Base-by-base conservation (phyloP, 2,888 invertebrate genomes). In the Sphinx pinastri region DNA sequence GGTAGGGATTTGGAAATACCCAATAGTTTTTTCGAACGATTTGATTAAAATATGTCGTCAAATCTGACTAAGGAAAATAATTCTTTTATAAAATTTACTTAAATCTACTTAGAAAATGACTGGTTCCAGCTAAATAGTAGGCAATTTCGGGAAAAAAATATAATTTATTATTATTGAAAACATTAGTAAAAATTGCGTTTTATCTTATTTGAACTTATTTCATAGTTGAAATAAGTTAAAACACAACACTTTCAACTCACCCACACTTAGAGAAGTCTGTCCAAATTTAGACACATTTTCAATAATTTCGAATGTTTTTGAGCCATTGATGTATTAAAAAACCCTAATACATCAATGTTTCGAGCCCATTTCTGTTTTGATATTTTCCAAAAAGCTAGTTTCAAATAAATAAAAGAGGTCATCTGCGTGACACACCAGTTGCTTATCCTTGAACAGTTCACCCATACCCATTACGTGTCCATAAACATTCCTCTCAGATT, bases 241-340 rank as follows among this genome's bases (percentile, higher is more conserved):
- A 47, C 8, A 16, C 16, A 54, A 19, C 16, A 8, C 7, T 55
- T 58, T 25, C 25, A 25, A 68, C 25, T 68, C 10, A 73, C 70
- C n/a, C n/a, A n/a, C n/a, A 68, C 58, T 45, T 71, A 0, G 90
- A 90, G 63, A 91, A 91, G 71, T 91, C 89, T 0, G 91, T 89
- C 89, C 89, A 92, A n/a, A 92, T 14, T 74, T 87, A 0, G 84
- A 85, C 0, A 88, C 77, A 55, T 75, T 83, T 0, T 89, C 77
- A 13, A 91, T 84, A 71, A 86, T 73, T 68, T 84, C 76, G 59
- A 84, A 87, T 8, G 78, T 76, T n/a, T n/a, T n/a, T n/a, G n/a
- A n/a, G n/a, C n/a, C n/a, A n/a, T n/a, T n/a, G n/a, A n/a, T n/a
- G n/a, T n/a, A n/a, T n/a, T n/a, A n/a, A n/a, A n/a, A n/a, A n/a